Base-by-base conservation (phyloP, 2,888 invertebrate genomes). In the Flexamia atlantica region DNA sequence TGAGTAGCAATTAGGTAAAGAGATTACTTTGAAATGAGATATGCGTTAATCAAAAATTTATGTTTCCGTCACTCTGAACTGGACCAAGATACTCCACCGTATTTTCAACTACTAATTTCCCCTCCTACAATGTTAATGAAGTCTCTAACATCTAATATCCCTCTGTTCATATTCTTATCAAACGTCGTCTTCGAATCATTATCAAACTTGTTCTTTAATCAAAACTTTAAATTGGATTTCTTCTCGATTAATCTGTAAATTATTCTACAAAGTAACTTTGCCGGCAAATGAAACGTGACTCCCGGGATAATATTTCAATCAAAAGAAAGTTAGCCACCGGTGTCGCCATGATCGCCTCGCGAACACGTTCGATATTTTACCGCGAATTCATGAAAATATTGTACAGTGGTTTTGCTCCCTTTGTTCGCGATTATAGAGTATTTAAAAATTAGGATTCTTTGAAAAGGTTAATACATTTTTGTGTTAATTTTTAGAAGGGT, bases 151-250 rank as follows among this genome's bases (percentile, higher is more conserved):
- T 12, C 50, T 50, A 50, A 50, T n/a, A 50, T n/a, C 23, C 23
- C 23, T 57, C 25, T 1, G 14, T 57, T 64, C 64, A 28, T 64
- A 36, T 72, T 72, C 72, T 23, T 72, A 36, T 72, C 72, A 40
- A 72, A 42, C 42, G 72, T 40, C 72, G 20, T 2, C 4, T 28
- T 23, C 40, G 23, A 57, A 50, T 79, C 79, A 79, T 50, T 76
- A 76, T 79, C 57, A 57, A 79, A 57, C 79, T 79, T 57, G 57
- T 79, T 79, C 79, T 79, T 79, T 79, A 79, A 79, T 79, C 79
- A 79, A 79, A 79, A 79, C 79, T 79, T 79, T 79, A 79, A 79
- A 79, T 79, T 79, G 79, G 50, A 79, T 79, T 79, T 79, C 79
- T 79, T 79, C 53, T 79, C 79, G 79, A 79, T 79, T 79, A 79